Conservation (phyloP, 2,888 invertebrate species). For the Plebejus anna region DNA sequence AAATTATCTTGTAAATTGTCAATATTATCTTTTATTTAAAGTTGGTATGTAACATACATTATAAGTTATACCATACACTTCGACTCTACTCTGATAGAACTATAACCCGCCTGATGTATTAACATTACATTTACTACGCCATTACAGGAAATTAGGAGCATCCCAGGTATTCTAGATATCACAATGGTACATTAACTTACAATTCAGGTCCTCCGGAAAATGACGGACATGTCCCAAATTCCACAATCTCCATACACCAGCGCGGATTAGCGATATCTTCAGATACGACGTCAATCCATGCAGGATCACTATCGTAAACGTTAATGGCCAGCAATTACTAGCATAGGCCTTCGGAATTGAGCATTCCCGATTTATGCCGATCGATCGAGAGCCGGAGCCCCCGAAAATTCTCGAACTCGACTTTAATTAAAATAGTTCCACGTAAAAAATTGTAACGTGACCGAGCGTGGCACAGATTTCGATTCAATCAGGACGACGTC, state of each 20-base stretch:
- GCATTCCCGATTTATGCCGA: constrained; percentile 66
- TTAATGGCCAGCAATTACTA: constrained; percentile 74
- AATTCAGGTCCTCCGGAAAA: constrained; percentile 24
- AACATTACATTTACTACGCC: background rate
- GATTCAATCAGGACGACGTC: constrained; percentile 40
- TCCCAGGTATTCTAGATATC: background rate
- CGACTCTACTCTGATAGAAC: too few species aligned
- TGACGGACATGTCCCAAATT: constrained; percentile 39
- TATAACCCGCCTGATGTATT: too few species aligned
- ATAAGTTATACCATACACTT: too few species aligned
- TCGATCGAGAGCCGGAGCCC: constrained; percentile 65
- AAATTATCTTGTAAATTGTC: too few species aligned
- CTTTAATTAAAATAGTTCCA: constrained; percentile 75
- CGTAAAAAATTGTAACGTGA: constrained; percentile 61
- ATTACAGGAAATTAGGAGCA: background rate
- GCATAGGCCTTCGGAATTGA: constrained; percentile 60
- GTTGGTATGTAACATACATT: too few species aligned
- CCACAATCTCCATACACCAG: constrained; percentile 37
- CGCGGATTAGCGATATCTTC: constrained; percentile 55
- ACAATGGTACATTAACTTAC: constrained; percentile 20
- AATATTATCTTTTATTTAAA: too few species aligned
- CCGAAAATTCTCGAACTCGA: constrained; percentile 49
- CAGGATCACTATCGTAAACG: constrained; percentile 72
- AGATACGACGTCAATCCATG: constrained; percentile 67
- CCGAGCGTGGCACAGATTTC: constrained; percentile 45